Evolutionary conservation across 2,888 invertebrate genomes (phyloP).

Genomic region (Formica aserva): DNA sequence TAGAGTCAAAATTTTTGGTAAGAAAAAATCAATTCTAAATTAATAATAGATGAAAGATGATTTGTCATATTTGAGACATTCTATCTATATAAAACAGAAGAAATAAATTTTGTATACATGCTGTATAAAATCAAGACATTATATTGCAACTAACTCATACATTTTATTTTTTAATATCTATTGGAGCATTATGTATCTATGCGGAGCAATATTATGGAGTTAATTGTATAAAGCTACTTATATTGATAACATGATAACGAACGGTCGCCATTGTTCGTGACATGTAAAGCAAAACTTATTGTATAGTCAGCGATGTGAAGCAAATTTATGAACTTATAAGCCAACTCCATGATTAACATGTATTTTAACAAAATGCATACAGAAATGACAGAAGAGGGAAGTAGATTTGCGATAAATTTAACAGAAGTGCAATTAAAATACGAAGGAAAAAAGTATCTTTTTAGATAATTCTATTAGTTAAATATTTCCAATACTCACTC

Average conservation of each 20-base stretch:
- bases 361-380: background rate
- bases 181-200: background rate
- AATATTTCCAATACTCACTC: background rate
- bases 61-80: background rate
- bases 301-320: background rate
- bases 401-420: background rate
- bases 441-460: background rate
- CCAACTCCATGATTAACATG: background rate
- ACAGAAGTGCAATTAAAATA: background rate
- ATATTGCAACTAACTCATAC: background rate
- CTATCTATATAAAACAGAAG: background rate
- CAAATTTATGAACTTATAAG: slow-evolving; percentile 10
- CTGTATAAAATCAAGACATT: background rate
- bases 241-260: background rate
- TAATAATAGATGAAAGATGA: background rate
- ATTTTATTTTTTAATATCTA: background rate
- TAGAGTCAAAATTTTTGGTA: background rate
- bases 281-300: slow-evolving; percentile 23
- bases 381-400: background rate
- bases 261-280: background rate
- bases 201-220: background rate
- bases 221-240: slow-evolving; percentile 3
- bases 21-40: background rate
- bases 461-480: background rate
- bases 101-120: background rate